A percentile compares a stretch with the other conserved stretches of the same genome.
These are phyloP conservation scores for Brienomyrus brachyistius DNA, from an alignment of 2,113 vertebrate genomes.

Conservation along the genomic window DNA sequence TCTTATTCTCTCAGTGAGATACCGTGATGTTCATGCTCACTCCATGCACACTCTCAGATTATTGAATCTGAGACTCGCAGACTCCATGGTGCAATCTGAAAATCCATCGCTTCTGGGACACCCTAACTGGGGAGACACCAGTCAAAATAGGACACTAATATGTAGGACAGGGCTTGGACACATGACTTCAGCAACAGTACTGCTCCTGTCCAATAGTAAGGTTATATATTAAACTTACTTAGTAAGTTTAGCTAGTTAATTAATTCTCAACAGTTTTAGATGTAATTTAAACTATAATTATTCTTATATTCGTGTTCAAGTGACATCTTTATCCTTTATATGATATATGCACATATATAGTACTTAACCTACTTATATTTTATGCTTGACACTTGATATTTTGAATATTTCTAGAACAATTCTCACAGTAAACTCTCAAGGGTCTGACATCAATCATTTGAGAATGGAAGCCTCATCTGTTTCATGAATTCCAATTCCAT, in stretches of 20 bases:
- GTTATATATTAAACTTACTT: background rate
- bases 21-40: slow-evolving; percentile 44
- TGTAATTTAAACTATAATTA: slow-evolving; percentile 15
- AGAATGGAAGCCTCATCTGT: background rate
- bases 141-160: slow-evolving; percentile 10
- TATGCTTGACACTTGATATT: background rate
- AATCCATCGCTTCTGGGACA: slow-evolving; percentile 22
- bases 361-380: background rate
- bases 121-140: slow-evolving; percentile 20
- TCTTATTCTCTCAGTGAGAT: slow-evolving; percentile 28
- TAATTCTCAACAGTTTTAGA: background rate
- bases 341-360: background rate
- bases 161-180: background rate
- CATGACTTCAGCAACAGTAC: background rate
- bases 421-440: background rate
- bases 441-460: background rate
- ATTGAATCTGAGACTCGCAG: slow-evolving; percentile 29
- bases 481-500: background rate
- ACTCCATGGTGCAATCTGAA: slow-evolving; percentile 39
- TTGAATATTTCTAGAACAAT: background rate
- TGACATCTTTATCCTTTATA: slow-evolving; percentile 8
- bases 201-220: background rate
- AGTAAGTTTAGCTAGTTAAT: background rate
- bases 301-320: background rate
- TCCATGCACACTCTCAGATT: slow-evolving; percentile 46